Base-by-base conservation (phyloP, 2,113 vertebrate genomes). In the Equus quagga region DNA sequence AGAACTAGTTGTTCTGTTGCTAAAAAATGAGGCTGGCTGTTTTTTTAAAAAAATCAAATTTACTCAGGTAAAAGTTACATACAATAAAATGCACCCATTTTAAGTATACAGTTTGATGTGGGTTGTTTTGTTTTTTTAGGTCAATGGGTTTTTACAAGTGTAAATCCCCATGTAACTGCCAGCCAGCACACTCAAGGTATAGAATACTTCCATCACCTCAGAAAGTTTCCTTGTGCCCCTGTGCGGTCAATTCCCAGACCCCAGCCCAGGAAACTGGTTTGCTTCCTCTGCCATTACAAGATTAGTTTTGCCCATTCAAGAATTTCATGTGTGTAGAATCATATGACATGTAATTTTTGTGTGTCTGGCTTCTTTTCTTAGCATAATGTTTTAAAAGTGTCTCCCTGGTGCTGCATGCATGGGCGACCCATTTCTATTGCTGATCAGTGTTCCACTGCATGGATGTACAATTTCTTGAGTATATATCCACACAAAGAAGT, bases 31-130 rank as follows among this genome's bases (percentile, higher is more conserved):
- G 44, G 6, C 51, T 58, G 23, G 17, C 21, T 91, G 28, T 31
- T 95, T 91, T 86, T 73, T 67, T 0, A 1, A 86, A 83, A 83
- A 84, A 65, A 60, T 41, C 15, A 88, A 19, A 69, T 24, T 41
- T 46, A 54, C 21, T 18, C 60, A 87, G 44, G 31, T 70, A 23
- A 91, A 82, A 83, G 91, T 89, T 98, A 54, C 60, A 58, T 86
- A 90, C 46, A 85, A 80, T 81, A 85, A 70, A 81, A 85, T 86
- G 11, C 4, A 65, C 17, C 36, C 51, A 70, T 60, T 93, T 83
- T 75, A 64, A 80, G 33, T 26, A 12, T 15, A 11, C 24, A 10
- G 14, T 56, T 73, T 67, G 46, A 65, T 36, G 54, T 84, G 86
- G 62, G 6, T 0, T 64, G 31, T 86, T 58, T 84, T 28, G 12